Evolutionary conservation across 2,888 invertebrate species (phyloP), one percentile per base, ranked within the genome.

Genomic region (Oscheius sp.): DNA sequence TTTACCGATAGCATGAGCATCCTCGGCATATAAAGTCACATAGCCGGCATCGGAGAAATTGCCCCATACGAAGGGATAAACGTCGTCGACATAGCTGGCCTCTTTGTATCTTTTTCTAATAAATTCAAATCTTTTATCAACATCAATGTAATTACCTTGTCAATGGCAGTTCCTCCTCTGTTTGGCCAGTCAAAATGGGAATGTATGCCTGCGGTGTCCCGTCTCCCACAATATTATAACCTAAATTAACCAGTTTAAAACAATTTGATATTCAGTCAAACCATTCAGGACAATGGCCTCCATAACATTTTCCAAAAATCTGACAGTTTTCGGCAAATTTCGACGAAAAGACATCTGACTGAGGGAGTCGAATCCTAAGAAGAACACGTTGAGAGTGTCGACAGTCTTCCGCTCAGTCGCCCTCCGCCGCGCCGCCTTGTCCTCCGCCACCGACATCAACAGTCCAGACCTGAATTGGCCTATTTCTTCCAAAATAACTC

Each of bases 341-440:
- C 94, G 91, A 61, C 93, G 92, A 85, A 93, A 94, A 9, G 93
- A 93, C 89, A 94, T 93, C 63, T 93, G 92, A 0, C 95, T 94
- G 0, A 96, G 89, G 0, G 96, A 95, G 89, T 96, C 96, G 84
- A 94, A 93, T 0, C 94, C 95, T 78, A 95, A 70, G 63, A 85
- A 77, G 71, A 75, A 81, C 18, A 84, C 82, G 52, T 81, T 76
- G 25, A 85, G 35, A 6, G 74, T 76, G 2, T 74, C 64, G 73
- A 72, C 73, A 7, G 25, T 59, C 2, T 69, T 56, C 49, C 56
- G 53, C 46, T 46, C 25, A 7, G 59, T 12, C 9, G 52, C n/a
- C 27, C 59, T 59, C 16, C 49, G 21, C 29, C 55, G 45, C 1
- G 49, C 52, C 12, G 27, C 35, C 9, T 61, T 58, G 43, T 46